phyloP scores from a whole-genome alignment of 2,888 invertebrate genomes.

The Brenthis hecate region DNA sequence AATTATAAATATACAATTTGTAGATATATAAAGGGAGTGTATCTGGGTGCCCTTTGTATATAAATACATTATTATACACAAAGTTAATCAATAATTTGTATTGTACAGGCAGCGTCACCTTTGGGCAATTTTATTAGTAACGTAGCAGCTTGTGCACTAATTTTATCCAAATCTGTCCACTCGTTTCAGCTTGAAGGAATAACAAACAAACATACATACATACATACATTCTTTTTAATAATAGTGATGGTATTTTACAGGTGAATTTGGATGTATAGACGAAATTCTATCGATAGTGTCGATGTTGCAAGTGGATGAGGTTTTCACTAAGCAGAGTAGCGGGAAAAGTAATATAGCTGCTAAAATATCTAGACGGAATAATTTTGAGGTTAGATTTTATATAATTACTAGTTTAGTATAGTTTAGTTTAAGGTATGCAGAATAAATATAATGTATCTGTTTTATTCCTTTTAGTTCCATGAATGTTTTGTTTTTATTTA shows the following conservation, averaged over 20 bases:
- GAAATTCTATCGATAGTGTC: constrained; percentile 95
- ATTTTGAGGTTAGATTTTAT: constrained; percentile 85
- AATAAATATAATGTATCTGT: no score
- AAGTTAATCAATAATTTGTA: no score
- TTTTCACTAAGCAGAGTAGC: constrained; percentile 88
- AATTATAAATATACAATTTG: no score
- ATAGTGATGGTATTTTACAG: constrained; percentile 60
- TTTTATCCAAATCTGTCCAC: background rate
- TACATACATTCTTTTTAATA: background rate
- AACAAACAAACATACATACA: background rate
- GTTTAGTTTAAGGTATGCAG: background rate
- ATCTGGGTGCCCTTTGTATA: no score
- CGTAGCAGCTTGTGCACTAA: background rate
- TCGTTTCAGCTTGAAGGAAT: no score
- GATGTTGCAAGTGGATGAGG: constrained; percentile 96
- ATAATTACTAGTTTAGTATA: background rate
- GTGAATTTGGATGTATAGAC: constrained; percentile 94
- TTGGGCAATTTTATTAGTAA: background rate
- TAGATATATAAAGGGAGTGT: no score
- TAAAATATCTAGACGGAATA: constrained; percentile 86
- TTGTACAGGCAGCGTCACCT: no score
- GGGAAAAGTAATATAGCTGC: constrained; percentile 88
- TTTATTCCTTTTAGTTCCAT: no score
- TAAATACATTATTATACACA: no score
- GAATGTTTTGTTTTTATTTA: no score